Base-by-base conservation (phyloP, 1,140 invertebrate genomes). In the Kradibia gibbosae region DNA sequence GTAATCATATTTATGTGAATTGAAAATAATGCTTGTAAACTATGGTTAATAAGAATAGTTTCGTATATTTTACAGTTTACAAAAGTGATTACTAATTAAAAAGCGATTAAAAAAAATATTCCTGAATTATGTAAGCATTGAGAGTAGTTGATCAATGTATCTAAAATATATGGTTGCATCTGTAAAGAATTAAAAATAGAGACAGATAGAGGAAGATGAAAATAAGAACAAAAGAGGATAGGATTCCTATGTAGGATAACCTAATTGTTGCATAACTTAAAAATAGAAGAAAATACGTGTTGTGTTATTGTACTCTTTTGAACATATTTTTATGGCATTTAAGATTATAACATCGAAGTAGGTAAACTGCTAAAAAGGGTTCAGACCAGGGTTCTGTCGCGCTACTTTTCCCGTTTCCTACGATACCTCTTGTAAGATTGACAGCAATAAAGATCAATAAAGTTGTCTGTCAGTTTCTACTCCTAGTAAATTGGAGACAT, bases 191-290 rank as follows among this genome's bases (percentile, higher is more conserved):
- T n/a, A n/a, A n/a, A n/a, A n/a, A n/a, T n/a, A n/a, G n/a, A n/a
- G n/a, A n/a, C n/a, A n/a, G n/a, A 36, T 1, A 5, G 28, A 34
- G 31, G 3, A 70, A 72, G 34, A 3, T 57, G 31, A 39, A 50
- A 50, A n/a, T 60, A 22, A 78, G 65, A 4, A 55, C 22, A 11
- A 55, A 7, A 3, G 20, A 60, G 53, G 15, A 28, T 8, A n/a
- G 28, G n/a, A 36, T 36, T 11, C 17, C 20, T 50, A 48, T 36
- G 50, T 82, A 81, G 81, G 82, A 78, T 86, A 86, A 88, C 87
- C 88, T 86, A 87, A 88, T 88, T 88, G 86, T 82, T 65, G 72
- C 78, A 83, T 22, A 53, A 31, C 83, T 86, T 81, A 78, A 39
- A 28, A 39, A 55, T 22, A 34, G 39, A 42, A 85, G 85, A 82